Conservation (phyloP, 30 jellyfish, hydroid and myxozoan genomes). For the Turritopsis rubra region DNA sequence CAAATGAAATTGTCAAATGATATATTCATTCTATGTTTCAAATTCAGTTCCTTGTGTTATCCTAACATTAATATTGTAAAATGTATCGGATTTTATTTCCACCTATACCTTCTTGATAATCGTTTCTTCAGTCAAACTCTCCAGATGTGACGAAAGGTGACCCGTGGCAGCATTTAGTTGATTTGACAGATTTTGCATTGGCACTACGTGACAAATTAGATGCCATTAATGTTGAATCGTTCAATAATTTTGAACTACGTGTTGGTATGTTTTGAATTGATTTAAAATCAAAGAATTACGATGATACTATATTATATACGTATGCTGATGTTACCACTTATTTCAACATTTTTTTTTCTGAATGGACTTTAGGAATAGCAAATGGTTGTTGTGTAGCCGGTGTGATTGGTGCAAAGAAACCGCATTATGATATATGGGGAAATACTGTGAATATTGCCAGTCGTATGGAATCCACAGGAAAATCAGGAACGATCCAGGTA, state of each 20-base stretch:
- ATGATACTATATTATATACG: too few species aligned
- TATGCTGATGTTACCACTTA: too few species aligned
- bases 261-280: constrained; percentile 52
- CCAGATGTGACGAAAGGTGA: constrained; percentile 29
- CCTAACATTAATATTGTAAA: too few species aligned
- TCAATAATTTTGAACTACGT: constrained; percentile 73
- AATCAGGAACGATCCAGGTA: constrained; percentile 86
- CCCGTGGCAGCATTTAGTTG: constrained; percentile 83
- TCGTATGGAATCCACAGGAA: constrained; percentile 94
- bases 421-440: constrained; percentile 98
- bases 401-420: constrained; percentile 97
- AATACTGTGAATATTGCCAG: constrained; percentile 93
- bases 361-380: constrained; percentile 54
- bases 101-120: too few species aligned
- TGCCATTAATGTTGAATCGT: constrained; percentile 63
- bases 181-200: constrained; percentile 78
- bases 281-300: too few species aligned
- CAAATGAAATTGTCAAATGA: too few species aligned
- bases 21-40: too few species aligned
- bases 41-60: too few species aligned
- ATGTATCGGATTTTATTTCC: too few species aligned
- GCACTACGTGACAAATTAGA: constrained; percentile 64
- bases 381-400: constrained; percentile 99
- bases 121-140: constrained; percentile 11
- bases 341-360: not conserved